Conservation (phyloP, 2,797 vertebrate species). For the Pseudotriccus pelzelni region DNA sequence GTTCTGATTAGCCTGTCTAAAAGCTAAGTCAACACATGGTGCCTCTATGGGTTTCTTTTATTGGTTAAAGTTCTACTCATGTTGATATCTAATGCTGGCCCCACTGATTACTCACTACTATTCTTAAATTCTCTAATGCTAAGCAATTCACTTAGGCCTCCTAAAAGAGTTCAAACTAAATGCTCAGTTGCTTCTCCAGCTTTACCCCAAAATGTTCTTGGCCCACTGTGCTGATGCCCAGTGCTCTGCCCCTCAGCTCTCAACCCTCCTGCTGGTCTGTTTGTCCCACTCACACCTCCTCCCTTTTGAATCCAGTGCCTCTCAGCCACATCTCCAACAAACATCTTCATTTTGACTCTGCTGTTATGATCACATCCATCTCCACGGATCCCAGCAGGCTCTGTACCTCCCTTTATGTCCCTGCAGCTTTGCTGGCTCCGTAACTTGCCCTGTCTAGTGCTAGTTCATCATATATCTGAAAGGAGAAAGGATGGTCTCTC, state of each 20-base stretch:
- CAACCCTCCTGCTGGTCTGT: rapidly evolving
- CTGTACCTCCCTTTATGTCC: background rate
- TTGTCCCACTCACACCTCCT: background rate
- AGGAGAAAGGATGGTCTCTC: background rate
- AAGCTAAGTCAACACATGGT: background rate
- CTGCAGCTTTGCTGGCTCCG: background rate
- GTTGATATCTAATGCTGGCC: background rate
- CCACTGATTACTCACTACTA: background rate
- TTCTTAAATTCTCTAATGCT: background rate
- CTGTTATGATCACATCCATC: background rate
- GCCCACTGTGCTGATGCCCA: background rate
- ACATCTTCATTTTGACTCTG: background rate
- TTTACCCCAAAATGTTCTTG: background rate
- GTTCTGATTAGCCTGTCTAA: background rate
- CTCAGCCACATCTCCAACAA: background rate
- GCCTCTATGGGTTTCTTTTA: background rate
- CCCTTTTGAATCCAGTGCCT: background rate
- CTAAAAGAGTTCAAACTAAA: background rate
- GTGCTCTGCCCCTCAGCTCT: background rate
- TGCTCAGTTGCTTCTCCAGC: background rate
- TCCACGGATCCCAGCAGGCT: background rate
- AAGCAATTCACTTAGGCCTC: background rate
- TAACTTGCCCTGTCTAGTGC: background rate
- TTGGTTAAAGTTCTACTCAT: background rate
- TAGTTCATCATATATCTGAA: background rate